Evolutionary conservation across 2,888 invertebrate species (phyloP).

Genomic region (Coenonympha arcania): DNA sequence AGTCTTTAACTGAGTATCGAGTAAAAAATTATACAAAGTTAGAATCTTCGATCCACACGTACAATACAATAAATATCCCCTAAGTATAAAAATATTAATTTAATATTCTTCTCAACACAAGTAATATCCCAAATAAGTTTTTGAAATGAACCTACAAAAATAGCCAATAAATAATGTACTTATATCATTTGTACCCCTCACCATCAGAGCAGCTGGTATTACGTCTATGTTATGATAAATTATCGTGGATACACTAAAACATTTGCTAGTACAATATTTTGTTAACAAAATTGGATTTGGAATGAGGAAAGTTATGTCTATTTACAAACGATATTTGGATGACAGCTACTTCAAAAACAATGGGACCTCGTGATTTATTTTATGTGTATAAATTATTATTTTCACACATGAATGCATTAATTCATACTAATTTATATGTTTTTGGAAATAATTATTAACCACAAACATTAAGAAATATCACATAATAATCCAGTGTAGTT

Average conservation of each 20-base stretch:
- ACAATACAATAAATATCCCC: constrained; percentile 45
- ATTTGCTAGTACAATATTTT: constrained; percentile 14
- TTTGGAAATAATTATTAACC: no score
- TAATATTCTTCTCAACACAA: constrained; percentile 56
- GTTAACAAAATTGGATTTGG: background rate
- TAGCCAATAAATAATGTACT: constrained; percentile 55
- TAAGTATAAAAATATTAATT: constrained; percentile 73
- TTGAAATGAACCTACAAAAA: constrained; percentile 51
- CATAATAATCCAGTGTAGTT: no score
- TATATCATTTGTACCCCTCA: constrained; percentile 62
- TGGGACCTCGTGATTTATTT: no score
- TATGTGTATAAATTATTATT: no score
- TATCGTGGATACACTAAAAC: constrained; percentile 18
- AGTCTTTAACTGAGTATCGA: background rate
- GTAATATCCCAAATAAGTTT: constrained; percentile 35
- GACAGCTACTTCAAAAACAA: background rate
- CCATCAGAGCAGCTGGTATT: constrained; percentile 68
- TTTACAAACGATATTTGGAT: background rate
- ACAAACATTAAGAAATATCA: no score
- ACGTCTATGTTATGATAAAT: constrained; percentile 20
- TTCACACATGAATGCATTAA: no score
- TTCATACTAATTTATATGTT: no score
- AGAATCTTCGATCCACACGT: constrained; percentile 33
- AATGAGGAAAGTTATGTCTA: background rate
- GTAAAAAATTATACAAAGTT: constrained; percentile 15